These are phyloP conservation scores for Himalopsyche tibetana DNA, from an alignment of 2,888 invertebrate genomes.

Conservation along the genomic window DNA sequence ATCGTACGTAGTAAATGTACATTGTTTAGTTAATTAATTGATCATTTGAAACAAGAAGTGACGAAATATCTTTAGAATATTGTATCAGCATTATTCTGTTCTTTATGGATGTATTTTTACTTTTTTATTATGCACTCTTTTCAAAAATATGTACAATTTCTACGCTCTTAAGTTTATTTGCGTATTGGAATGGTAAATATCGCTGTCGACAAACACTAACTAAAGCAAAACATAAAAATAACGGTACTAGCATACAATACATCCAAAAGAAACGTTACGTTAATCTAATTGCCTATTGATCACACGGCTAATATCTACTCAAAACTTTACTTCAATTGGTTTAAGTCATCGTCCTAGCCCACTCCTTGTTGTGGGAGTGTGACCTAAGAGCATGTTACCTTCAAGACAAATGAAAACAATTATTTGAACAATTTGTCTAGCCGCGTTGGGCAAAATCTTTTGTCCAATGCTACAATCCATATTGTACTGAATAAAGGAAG, in stretches of 20 bases:
- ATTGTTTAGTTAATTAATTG: no score
- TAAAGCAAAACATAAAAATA: not conserved
- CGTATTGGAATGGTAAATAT: no score
- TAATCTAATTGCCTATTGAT: slow-evolving; percentile 15
- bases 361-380: slow-evolving; percentile 18
- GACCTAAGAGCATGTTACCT: slow-evolving; percentile 15
- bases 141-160: no score
- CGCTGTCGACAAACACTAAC: no score
- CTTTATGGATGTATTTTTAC: no score
- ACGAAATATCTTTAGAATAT: no score
- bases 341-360: slow-evolving; percentile 23
- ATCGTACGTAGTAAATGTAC: no score
- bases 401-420: slow-evolving; percentile 21
- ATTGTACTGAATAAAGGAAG: not conserved
- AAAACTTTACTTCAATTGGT: not conserved
- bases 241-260: not conserved
- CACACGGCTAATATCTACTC: not conserved
- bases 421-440: slow-evolving; percentile 29
- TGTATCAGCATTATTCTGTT: no score
- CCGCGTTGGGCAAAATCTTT: slow-evolving; percentile 9
- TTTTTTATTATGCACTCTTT: no score
- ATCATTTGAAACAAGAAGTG: no score
- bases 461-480: not conserved
- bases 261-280: not conserved
- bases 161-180: no score